A percentile compares a stretch with the other conserved stretches of the same genome.
Conservation (phyloP, 2,797 vertebrate genomes). For the Allobates femoralis region DNA sequence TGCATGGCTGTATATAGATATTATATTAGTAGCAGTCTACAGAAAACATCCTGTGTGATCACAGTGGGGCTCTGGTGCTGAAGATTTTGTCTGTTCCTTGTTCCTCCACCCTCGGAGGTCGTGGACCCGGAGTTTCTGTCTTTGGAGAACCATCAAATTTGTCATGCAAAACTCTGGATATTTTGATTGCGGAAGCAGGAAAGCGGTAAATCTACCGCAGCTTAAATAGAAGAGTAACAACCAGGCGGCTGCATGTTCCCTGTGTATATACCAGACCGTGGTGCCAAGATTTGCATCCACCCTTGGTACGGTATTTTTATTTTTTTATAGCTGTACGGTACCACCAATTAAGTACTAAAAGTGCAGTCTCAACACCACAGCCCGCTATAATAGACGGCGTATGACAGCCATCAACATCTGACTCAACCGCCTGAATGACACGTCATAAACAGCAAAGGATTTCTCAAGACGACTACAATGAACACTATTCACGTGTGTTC, state of each 20-base stretch:
- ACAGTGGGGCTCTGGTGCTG: too few relatives aligned
- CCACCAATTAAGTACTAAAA: neutral
- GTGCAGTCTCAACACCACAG: neutral
- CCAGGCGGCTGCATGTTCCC: neutral
- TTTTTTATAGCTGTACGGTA: neutral
- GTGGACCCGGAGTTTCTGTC: neutral
- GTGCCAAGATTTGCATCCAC: neutral
- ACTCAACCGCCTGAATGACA: too few relatives aligned
- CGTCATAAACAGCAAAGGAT: too few relatives aligned
- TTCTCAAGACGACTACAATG: too few relatives aligned
- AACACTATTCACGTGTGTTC: too few relatives aligned
- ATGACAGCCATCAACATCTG: too few relatives aligned
- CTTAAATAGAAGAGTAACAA: neutral
- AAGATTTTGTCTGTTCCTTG: neutral
- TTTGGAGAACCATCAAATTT: neutral
- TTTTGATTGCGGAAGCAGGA: neutral
- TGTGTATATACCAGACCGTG: neutral
- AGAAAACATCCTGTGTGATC: too few relatives aligned
- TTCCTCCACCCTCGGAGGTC: neutral
- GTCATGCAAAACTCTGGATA: neutral
- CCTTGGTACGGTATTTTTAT: neutral
- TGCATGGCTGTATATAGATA: too few relatives aligned
- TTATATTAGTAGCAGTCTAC: too few relatives aligned
- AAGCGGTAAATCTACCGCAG: neutral
- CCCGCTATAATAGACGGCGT: too few relatives aligned